phyloP scores from a whole-genome alignment of 1,140 invertebrate species.

The Brachystomella parvula region DNA sequence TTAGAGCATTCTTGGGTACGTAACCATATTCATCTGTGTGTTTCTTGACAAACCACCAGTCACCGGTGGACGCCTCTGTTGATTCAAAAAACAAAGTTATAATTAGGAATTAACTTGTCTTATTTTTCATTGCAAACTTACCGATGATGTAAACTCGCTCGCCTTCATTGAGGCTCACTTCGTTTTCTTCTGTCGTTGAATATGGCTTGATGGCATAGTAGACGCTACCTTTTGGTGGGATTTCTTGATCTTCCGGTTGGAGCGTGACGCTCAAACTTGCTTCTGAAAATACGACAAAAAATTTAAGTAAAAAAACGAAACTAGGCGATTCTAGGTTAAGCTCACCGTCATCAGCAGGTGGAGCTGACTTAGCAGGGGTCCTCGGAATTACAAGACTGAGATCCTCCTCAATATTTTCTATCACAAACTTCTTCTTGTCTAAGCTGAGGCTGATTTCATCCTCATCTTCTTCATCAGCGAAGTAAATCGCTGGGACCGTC shows the following conservation, averaged over 20 bases:
- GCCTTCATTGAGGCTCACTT: conserved; percentile 79
- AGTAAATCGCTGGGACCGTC: conserved; percentile 29
- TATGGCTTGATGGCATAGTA: conserved; percentile 77
- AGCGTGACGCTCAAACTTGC: conserved; percentile 2
- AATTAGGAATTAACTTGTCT: conserved; percentile 12
- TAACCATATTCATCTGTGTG: conserved; percentile 80
- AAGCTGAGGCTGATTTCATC: conserved; percentile 33
- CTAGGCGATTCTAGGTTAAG: background rate
- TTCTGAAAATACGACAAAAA: conserved; percentile 1
- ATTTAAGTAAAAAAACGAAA: conserved; percentile 9
- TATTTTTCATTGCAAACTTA: conserved; percentile 41
- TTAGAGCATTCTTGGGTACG: conserved; percentile 79
- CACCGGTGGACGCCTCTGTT: conserved; percentile 62
- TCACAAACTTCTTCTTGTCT: conserved; percentile 30
- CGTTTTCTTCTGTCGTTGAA: conserved; percentile 75
- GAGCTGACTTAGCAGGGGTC: conserved; percentile 32
- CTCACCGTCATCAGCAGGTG: conserved; percentile 24
- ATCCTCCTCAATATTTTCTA: conserved; percentile 35
- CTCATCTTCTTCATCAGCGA: conserved; percentile 38
- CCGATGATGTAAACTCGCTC: conserved; percentile 77
- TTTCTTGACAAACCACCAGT: conserved; percentile 90
- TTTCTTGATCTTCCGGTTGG: conserved; percentile 3
- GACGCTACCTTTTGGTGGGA: conserved; percentile 43
- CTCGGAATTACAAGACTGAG: conserved; percentile 30
- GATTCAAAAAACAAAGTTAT: conserved; percentile 20